Evolutionary conservation across 1,140 invertebrate species (phyloP), one percentile per base, ranked within the genome.

Genomic region (Homalodisca vitripennis): DNA sequence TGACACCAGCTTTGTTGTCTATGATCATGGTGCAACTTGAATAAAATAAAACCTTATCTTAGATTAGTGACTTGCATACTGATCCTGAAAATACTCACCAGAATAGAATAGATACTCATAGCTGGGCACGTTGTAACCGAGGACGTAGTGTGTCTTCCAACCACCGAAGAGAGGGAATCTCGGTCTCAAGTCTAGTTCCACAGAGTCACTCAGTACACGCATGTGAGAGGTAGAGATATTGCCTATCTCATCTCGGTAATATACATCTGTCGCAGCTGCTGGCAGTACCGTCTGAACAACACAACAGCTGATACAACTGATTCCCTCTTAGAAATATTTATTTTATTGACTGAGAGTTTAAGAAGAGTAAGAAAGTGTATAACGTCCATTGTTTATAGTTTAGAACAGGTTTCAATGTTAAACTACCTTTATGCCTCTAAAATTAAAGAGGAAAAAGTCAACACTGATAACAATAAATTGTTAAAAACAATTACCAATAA

Each of bases 191-290:
- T 98, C 97, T 1, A 99, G 80, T 78, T 99, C 97, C 20, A 99
- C 94, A 34, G 93, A 92, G 78, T 98, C 95, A 73, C 92, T 91
- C 73, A 91, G 86, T 14, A 92, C 78, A 73, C 89, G 85, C 79
- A 99, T 90, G 78, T 96, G 92, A 0, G 96, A 98, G 3, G 98
- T 99, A 1, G 97, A 99, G 77, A 99, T 99, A 79, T 99, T 99
- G 27, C 98, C 98, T 81, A 99, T 99, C 73, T 97, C 96, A 81
- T 99, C 98, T 29, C 96, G 84, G 77, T 97, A 98, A 78, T 97
- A 97, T 71, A 97, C 93, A 75, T 98, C 95, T 66, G 88, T 86
- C 13, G 94, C 92, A 0, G 94, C 88, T 17, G 94, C 92, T 13
- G 97, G 97, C 22, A 99, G 80, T 67, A 96, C 80, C 0, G 97